phyloP scores from a whole-genome alignment of 2,888 invertebrate species.

The Uloborus plumipes region DNA sequence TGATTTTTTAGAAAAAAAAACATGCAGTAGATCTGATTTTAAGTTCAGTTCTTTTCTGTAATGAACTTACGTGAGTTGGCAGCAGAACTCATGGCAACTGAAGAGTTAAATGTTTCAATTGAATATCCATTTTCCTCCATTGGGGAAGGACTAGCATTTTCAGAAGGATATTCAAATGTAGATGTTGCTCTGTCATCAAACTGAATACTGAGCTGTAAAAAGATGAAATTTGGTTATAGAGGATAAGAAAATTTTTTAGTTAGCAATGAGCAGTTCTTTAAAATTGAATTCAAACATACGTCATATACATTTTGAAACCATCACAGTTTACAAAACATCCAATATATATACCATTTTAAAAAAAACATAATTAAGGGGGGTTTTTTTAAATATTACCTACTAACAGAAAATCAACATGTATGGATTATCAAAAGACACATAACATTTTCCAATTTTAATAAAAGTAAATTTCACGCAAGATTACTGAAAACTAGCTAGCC shows the following conservation, averaged over 20 bases:
- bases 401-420: no score
- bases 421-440: no score
- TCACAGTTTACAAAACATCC: no score
- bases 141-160: conserved; percentile 76
- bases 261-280: neutral
- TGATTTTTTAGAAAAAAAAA: no score
- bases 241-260: neutral
- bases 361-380: no score
- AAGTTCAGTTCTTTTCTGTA: no score
- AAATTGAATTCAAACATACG: neutral
- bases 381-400: no score
- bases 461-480: no score
- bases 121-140: conserved; percentile 25
- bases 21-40: no score
- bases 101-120: conserved; percentile 16
- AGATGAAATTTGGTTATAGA: neutral
- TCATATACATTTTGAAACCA: neutral
- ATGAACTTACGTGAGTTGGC: conserved; percentile 37
- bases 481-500: no score
- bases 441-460: no score
- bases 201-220: conserved; percentile 84
- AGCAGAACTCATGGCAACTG: conserved; percentile 33
- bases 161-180: conserved; percentile 94
- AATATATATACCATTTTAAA: no score
- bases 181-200: conserved; percentile 90